Percentiles rank a stretch among this genome's conserved stretches.
phyloP scores from a whole-genome alignment of 2,113 vertebrate genomes.

The Notechis scutatus region DNA sequence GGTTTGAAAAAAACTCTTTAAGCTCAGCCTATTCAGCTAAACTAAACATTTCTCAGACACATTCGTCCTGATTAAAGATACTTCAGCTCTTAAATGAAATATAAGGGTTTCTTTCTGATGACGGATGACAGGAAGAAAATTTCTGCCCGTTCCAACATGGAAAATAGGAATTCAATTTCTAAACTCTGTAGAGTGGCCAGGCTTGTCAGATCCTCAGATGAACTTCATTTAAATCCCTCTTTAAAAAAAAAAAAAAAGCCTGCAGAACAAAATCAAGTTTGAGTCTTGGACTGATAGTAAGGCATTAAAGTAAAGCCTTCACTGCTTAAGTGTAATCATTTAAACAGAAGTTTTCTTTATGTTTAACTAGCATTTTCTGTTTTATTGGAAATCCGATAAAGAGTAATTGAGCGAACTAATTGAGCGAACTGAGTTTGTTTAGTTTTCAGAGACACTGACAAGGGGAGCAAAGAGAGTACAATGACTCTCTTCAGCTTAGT shows the following conservation, averaged over 20 bases:
- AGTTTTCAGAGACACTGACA: not conserved
- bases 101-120: not conserved
- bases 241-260: not conserved
- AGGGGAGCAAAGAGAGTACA: not conserved
- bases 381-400: not conserved
- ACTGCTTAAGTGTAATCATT: not conserved
- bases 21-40: not conserved
- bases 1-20: not conserved
- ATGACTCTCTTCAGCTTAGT: not conserved
- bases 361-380: not conserved
- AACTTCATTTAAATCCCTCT: not conserved
- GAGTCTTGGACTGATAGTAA: not conserved
- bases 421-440: not conserved
- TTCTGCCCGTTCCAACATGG: not conserved
- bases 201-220: not conserved
- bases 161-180: not conserved
- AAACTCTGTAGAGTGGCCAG: not conserved
- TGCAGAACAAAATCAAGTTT: not conserved
- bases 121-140: too few species aligned
- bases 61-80: not conserved
- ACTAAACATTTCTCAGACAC: not conserved
- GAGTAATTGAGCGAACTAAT: not conserved
- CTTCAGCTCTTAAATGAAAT: not conserved
- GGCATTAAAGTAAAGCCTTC: not conserved
- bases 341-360: not conserved